phyloP scores from a whole-genome alignment of 2,113 vertebrate species.

The Cyphotilapia sp. region DNA sequence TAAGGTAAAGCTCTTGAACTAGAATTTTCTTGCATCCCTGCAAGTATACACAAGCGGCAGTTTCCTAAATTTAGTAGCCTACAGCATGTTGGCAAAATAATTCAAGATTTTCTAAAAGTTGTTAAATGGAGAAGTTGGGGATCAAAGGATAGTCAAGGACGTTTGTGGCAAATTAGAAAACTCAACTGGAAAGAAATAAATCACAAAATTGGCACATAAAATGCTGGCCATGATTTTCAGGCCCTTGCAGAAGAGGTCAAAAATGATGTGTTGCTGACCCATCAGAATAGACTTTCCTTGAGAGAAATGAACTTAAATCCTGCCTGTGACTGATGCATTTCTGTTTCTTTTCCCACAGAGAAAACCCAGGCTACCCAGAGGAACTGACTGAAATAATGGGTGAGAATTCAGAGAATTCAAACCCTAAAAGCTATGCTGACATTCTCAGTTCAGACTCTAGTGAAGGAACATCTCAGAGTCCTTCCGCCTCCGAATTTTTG shows the following conservation, averaged over 20 bases:
- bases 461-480: background rate
- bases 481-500: background rate
- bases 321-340: background rate
- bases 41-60: rapidly evolving
- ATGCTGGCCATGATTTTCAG: background rate
- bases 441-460: background rate
- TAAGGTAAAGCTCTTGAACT: background rate
- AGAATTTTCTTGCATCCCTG: background rate
- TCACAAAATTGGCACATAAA: background rate
- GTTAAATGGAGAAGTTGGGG: background rate
- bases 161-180: background rate
- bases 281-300: background rate
- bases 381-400: background rate
- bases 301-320: background rate
- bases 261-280: background rate
- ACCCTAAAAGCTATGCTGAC: background rate
- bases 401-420: background rate
- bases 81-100: rapidly evolving
- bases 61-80: background rate
- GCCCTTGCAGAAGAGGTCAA: background rate
- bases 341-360: background rate
- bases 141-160: rapidly evolving
- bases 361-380: background rate
- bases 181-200: background rate
- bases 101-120: background rate